Conservation (phyloP, 2,888 invertebrate genomes). For the Alloplasta piceator region DNA sequence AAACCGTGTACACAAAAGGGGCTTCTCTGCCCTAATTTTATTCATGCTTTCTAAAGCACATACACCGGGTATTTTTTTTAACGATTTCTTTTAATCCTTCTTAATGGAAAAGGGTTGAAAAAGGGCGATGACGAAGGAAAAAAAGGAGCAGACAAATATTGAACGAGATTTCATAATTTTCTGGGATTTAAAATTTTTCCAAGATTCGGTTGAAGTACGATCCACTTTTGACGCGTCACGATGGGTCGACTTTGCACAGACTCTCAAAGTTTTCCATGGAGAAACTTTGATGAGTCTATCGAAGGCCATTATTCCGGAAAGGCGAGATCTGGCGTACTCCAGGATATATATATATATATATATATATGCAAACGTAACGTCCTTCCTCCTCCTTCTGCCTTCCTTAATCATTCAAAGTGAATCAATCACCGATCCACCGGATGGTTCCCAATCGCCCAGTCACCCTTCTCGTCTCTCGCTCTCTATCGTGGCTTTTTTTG, state of each 20-base stretch:
- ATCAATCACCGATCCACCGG: constrained; percentile 82
- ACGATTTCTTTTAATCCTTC: too few relatives aligned
- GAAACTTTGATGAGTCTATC: constrained; percentile 83
- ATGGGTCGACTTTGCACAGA: constrained; percentile 61
- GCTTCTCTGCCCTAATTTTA: too few relatives aligned
- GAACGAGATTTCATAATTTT: too few relatives aligned
- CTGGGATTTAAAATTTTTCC: too few relatives aligned
- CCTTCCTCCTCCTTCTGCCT: constrained; percentile 74
- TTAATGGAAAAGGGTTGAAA: too few relatives aligned
- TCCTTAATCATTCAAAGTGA: constrained; percentile 83
- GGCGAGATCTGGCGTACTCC: constrained; percentile 52
- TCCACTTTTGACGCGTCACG: too few relatives aligned
- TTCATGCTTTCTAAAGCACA: too few relatives aligned
- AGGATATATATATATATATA: background rate
- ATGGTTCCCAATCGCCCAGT: constrained; percentile 78
- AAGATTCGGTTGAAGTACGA: too few relatives aligned
- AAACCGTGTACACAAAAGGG: too few relatives aligned
- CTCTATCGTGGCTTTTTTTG: constrained; percentile 23
- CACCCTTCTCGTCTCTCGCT: constrained; percentile 77
- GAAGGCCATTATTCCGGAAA: constrained; percentile 79
- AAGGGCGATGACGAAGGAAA: too few relatives aligned
- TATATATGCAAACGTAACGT: constrained; percentile 48
- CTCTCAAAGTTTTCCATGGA: constrained; percentile 71
- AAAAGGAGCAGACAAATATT: too few relatives aligned
- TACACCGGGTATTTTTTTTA: too few relatives aligned